Evolutionary conservation across 1,140 invertebrate genomes (phyloP), one percentile per base, ranked within the genome.

Genomic region (Acyrthosiphon pisum): DNA sequence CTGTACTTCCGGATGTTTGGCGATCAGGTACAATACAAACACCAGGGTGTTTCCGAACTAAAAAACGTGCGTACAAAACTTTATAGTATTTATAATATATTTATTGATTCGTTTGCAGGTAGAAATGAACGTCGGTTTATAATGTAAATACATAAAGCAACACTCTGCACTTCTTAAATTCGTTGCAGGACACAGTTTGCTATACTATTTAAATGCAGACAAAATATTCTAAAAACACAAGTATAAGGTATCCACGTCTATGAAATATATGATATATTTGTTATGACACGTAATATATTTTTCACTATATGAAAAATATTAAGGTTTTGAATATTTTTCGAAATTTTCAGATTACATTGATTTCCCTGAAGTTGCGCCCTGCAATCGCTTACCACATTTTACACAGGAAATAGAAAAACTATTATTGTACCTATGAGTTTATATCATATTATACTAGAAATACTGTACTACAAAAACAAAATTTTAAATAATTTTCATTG

Each of bases 1-100:
- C 94, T 98, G 98, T 76, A 96, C 96, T 93, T 96, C 95, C 0
- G 96, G 96, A 94, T 98, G 96, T 30, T 96, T 96, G 0, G 97
- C 97, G 22, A 98, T 95, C 90, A 97, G 95, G 94, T 98, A 97
- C 41, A 99, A 95, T 11, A 98, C 95, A 94, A 98, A 98, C 0
- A 97, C 96, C 44, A 98, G 95, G 11, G 97, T 97, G 94, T 98
- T 98, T n/a, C 97, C 97, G 94, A 98, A 95, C 97, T 98, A 96
- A 26, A 95, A 94, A 93, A 94, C n/a, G 11, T 90, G 30, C 35
- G 87, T 53, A 37, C 9, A 84, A 84, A 84, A 84, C 11, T 76
- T 0, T 14, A 76, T 76, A 18, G 14, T 0, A n/a, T 76, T 76
- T 76, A 6, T n/a, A 20, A 6, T n/a, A 20, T n/a, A n/a, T 53